phyloP scores from a whole-genome alignment of 2,113 vertebrate genomes.

The Odocoileus hemionus region DNA sequence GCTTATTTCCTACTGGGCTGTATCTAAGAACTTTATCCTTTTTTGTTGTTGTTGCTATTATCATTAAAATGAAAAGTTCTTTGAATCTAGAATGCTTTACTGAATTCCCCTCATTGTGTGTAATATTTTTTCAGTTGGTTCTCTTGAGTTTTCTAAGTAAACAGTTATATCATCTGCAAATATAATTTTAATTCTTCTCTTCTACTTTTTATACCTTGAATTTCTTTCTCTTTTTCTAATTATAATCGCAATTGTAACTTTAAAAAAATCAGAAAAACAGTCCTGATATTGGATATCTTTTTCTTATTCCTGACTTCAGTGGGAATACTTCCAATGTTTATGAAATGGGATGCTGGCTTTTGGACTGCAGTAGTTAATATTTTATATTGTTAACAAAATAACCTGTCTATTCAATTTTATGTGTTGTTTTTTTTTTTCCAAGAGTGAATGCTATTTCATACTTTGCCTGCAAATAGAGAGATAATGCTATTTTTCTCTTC shows the following conservation, averaged over 20 bases:
- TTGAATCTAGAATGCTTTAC: neutral
- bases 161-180: neutral
- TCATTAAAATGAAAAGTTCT: neutral
- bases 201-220: neutral
- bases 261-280: neutral
- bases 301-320: slow-evolving; percentile 14
- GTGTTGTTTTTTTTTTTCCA: neutral
- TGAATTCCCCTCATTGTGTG: neutral
- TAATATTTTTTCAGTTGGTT: neutral
- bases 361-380: neutral
- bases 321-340: neutral
- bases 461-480: neutral
- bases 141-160: neutral
- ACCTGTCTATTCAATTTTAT: neutral
- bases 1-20: neutral
- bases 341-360: neutral
- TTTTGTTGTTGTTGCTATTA: neutral
- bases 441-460: neutral
- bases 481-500: neutral
- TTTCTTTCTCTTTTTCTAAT: slow-evolving; percentile 5
- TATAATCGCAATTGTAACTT: neutral
- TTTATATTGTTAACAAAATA: neutral
- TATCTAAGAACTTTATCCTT: neutral
- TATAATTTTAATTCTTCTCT: neutral
- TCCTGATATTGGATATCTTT: neutral